Evolutionary conservation across 2,888 invertebrate species (phyloP), one percentile per base, ranked within the genome.

Genomic region (Taphrorychus bicolor): DNA sequence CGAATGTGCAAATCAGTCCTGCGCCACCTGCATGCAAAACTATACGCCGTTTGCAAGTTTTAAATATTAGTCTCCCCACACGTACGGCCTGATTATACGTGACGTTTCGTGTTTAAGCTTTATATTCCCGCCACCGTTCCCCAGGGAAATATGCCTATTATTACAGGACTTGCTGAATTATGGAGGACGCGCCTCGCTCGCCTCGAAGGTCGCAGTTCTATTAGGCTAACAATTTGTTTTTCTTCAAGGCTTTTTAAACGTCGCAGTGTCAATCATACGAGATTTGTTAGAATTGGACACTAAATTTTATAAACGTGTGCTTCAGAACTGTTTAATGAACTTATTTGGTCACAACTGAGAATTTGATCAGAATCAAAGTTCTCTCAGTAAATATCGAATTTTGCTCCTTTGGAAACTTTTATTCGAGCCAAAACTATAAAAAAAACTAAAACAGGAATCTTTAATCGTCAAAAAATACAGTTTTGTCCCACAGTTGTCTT

Each of bases 131-230:
- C 40, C 7, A 40, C 11, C 9, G n/a, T 11, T 51, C 63, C 52
- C 41, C 5, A 21, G 63, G 58, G 63, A 64, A 64, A 64, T 64
- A 64, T 51, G 52, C 41, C 42, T 58, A 58, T 64, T 58, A 58
- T 64, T 40, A 58, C 17, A 19, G 3, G 42, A 32, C 62, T 16
- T 32, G 41, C 21, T 58, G 22, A 64, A 51, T 58, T 49, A 64
- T 49, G 40, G 42, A 61, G 53, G 48, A 59, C 48, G 19, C 17
- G 48, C 21, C 48, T 48, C 16, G 45, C 17, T 48, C 16, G 14
- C 17, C 14, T n/a, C 5, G 14, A 45, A 45, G 45, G 45, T 45
- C 45, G 14, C 14, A 32, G 32, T 11, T 32, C 32, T 11, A 32
- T 32, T 32, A 32, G 32, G 11, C 32, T 3, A 17, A 7, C 45